Percentiles rank a stretch among this genome's conserved stretches.
These are phyloP conservation scores for Coracias cyanogaster DNA, from an alignment of 2,797 vertebrate species.

Conservation along the genomic window DNA sequence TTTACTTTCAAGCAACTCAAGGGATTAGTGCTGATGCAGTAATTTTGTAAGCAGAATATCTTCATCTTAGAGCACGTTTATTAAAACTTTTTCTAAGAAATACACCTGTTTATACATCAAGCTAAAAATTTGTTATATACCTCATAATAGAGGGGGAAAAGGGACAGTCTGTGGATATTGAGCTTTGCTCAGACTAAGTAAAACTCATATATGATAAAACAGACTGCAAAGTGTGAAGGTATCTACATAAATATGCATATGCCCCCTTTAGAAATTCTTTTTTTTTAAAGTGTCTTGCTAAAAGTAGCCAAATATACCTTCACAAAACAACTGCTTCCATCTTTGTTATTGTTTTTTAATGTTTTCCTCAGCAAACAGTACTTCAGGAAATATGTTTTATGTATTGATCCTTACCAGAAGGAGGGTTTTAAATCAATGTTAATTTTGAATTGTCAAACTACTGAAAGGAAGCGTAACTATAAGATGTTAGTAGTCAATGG, in stretches of 20 bases:
- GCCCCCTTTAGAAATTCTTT: not conserved
- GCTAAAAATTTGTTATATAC: not conserved
- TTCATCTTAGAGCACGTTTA: not conserved
- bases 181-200: not conserved
- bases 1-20: not conserved
- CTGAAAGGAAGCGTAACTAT: not conserved
- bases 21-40: not conserved
- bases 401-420: not conserved
- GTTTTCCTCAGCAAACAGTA: not conserved
- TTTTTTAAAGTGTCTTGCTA: not conserved
- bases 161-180: not conserved
- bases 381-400: not conserved
- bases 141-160: not conserved
- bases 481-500: fast-evolving
- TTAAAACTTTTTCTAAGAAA: not conserved
- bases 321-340: not conserved
- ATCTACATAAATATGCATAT: not conserved
- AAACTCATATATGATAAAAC: not conserved
- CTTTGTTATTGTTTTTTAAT: not conserved
- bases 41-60: not conserved
- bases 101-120: not conserved
- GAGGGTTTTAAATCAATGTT: not conserved
- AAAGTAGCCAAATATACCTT: not conserved
- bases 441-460: not conserved
- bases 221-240: not conserved